phyloP scores from a whole-genome alignment of 2,797 vertebrate genomes.

The Alcedo quadribrachys region DNA sequence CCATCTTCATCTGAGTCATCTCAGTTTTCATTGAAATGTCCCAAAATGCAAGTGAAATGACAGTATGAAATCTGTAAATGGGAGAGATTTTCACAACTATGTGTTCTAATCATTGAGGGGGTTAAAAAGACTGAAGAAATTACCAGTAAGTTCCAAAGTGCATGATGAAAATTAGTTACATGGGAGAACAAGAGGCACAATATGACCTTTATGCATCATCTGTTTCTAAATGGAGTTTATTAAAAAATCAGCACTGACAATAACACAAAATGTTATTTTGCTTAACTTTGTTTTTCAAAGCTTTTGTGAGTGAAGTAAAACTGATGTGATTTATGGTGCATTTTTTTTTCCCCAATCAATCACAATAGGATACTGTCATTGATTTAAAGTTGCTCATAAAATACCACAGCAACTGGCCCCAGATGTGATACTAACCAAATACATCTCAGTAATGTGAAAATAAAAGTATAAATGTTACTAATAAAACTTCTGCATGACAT shows the following conservation, averaged over 20 bases:
- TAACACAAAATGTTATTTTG: background rate
- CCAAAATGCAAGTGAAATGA: background rate
- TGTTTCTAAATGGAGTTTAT: background rate
- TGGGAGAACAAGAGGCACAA: background rate
- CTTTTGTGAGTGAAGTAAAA: background rate
- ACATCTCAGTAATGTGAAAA: background rate
- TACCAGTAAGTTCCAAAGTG: background rate
- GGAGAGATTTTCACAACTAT: background rate
- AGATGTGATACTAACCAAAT: background rate
- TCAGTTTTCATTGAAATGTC: background rate
- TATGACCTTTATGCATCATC: constrained; percentile 30
- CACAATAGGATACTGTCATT: background rate
- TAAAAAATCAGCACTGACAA: background rate
- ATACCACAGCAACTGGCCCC: background rate
- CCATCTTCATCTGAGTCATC: constrained; percentile 1
- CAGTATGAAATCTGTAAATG: background rate
- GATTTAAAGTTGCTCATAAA: background rate
- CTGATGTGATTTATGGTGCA: background rate
- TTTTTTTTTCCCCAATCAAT: fast-evolving
- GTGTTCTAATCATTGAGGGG: background rate
- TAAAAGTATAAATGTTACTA: background rate
- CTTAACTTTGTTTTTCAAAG: background rate
- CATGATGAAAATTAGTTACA: background rate
- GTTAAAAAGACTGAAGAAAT: background rate
- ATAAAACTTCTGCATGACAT: background rate